Evolutionary conservation across 2,797 vertebrate species (phyloP), one percentile per base, ranked within the genome.

Genomic region (Lithobates pipiens): DNA sequence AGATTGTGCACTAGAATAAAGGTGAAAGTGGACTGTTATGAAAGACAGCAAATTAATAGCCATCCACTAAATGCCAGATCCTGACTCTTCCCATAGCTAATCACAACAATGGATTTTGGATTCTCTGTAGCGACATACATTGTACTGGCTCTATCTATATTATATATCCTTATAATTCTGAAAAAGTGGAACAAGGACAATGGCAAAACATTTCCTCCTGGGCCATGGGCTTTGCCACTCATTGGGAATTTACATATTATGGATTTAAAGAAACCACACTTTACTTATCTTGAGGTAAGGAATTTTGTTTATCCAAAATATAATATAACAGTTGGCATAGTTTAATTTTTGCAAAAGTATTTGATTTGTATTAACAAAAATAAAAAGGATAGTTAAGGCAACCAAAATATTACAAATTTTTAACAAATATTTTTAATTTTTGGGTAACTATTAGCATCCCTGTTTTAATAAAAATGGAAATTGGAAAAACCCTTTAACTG

Each of bases 211-310:
- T 90, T 88, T 69, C 91, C 89, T 27, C 92, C 92, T 68, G 93
- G 92, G 88, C 90, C 92, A 67, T 90, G 85, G 83, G 39, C 88
- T 29, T 85, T 91, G 46, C 89, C 92, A 16, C 1, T 93, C 70
- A 91, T 93, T 79, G 89, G 91, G 90, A 93, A 93, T 72, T 85
- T 93, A 3, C 89, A 83, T 67, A 69, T 91, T 10, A 88, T 93
- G 67, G 89, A 92, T 63, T 74, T 91, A 84, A 91, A 89, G 88
- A 93, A 88, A 82, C 89, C 89, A 6, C 91, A 92, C 83, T 82
- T 89, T 74, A 93, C 89, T 16, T 88, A 91, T 1, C 1, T 89
- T 63, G 68, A 92, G 92, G 91, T 92, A 93, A 89, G 15, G 13
- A 13, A 50, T 16, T 10, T 16, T 50, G 13, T 32, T 3, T 32